Conservation (phyloP, 2,888 invertebrate genomes). For the Andrena bicolor region DNA sequence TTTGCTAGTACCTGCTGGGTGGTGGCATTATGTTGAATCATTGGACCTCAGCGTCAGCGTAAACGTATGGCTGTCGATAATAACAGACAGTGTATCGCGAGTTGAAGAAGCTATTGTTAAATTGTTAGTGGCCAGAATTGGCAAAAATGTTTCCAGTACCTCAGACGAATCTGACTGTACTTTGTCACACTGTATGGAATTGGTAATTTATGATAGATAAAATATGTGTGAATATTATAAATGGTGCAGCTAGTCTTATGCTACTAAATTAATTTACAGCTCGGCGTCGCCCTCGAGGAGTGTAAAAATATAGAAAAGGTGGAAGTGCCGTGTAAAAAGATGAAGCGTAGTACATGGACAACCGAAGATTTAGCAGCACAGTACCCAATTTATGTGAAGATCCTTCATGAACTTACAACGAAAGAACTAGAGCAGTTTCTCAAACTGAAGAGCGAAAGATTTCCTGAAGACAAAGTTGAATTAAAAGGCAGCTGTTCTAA, state of each 20-base stretch:
- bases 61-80: slow-evolving; percentile 93
- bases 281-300: slow-evolving; percentile 72
- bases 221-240: slow-evolving; percentile 2
- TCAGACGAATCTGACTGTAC: slow-evolving; percentile 64
- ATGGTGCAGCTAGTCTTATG: not conserved
- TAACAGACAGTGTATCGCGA: slow-evolving; percentile 83
- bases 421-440: slow-evolving; percentile 70
- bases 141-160: slow-evolving; percentile 67
- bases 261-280: slow-evolving; percentile 64
- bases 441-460: slow-evolving; percentile 69
- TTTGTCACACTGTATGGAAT: slow-evolving; percentile 69
- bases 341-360: slow-evolving; percentile 58
- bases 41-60: slow-evolving; percentile 86
- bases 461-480: slow-evolving; percentile 44
- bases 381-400: slow-evolving; percentile 69
- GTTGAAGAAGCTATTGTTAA: slow-evolving; percentile 82
- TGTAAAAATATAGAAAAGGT: slow-evolving; percentile 53
- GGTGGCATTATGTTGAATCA: slow-evolving; percentile 98
- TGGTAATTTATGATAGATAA: slow-evolving; percentile 72
- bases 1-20: slow-evolving; percentile 94
- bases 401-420: slow-evolving; percentile 61
- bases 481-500: slow-evolving; percentile 7
- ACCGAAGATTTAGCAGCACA: slow-evolving; percentile 65
- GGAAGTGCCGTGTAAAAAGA: slow-evolving; percentile 23
- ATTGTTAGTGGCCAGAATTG: slow-evolving; percentile 77